A percentile compares a stretch with the other conserved stretches of the same genome.
Conservation (phyloP, 35 echinoderm and acorn worm genomes). For the Hemicentrotus pulcherrimus region DNA sequence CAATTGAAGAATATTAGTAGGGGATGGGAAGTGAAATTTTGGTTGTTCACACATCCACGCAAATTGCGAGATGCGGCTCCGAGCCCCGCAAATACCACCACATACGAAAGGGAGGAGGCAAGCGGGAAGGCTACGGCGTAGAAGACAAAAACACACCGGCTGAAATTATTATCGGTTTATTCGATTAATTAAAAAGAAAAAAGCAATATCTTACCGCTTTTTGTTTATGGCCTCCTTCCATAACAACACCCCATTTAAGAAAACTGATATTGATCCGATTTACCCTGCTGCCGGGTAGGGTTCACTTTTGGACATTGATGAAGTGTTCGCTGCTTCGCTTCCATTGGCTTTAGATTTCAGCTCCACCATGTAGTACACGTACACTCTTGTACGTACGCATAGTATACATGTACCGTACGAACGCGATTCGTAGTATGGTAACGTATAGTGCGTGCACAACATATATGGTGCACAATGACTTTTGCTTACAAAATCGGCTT, state of each 20-base stretch:
- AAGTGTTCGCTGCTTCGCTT: neutral
- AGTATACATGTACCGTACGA: no score
- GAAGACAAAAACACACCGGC: neutral
- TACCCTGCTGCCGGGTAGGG: neutral
- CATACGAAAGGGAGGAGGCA: constrained; percentile 5
- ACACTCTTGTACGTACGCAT: no score
- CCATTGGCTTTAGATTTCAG: neutral
- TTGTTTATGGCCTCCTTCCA: constrained; percentile 33
- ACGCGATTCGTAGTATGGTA: no score
- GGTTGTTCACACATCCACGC: neutral
- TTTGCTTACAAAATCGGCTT: neutral
- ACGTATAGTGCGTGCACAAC: no score
- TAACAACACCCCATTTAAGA: constrained; percentile 26
- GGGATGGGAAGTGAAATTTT: neutral
- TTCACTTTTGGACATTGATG: neutral
- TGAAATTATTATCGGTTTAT: neutral
- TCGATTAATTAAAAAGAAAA: neutral
- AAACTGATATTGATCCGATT: constrained; percentile 24
- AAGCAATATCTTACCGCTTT: neutral
- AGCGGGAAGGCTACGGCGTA: constrained; percentile 10
- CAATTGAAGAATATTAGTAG: neutral
- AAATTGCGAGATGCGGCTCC: neutral
- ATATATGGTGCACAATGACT: neutral
- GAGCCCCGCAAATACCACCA: neutral
- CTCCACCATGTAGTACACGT: no score